A percentile compares a stretch with the other conserved stretches of the same genome.
Evolutionary conservation across 2,888 invertebrate genomes (phyloP).

Genomic region (Poecilobothrus nobilitatus): DNA sequence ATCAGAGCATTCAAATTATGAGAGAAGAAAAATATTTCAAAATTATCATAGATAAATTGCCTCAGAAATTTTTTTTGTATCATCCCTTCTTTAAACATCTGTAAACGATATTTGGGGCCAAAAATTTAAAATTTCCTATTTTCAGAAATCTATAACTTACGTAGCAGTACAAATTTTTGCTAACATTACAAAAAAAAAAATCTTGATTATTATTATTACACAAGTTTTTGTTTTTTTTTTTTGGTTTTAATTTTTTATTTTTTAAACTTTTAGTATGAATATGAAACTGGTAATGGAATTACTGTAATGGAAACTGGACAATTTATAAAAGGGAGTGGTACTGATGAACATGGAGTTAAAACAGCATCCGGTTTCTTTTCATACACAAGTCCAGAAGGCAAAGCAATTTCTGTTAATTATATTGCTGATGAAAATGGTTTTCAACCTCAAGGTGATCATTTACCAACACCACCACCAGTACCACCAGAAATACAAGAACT

Average conservation of each 20-base stretch:
- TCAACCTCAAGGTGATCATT: conserved; percentile 56
- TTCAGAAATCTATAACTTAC: no score
- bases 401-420: conserved; percentile 55
- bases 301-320: conserved; percentile 61
- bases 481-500: conserved; percentile 59
- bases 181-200: no score
- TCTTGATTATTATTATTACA: no score
- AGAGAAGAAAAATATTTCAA: no score
- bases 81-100: no score
- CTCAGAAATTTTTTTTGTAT: no score
- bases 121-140: no score
- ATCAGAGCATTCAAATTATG: no score
- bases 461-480: conserved; percentile 75
- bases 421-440: conserved; percentile 65
- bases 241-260: not conserved
- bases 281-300: conserved; percentile 68
- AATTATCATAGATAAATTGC: no score
- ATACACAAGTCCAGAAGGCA: conserved; percentile 67
- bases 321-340: conserved; percentile 56
- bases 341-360: conserved; percentile 56
- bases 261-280: conserved; percentile 58
- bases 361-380: conserved; percentile 60
- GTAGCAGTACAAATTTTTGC: no score
- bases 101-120: no score
- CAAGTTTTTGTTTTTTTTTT: no score